Conservation (phyloP, 2,797 vertebrate species). For the Lepus oiostolus region DNA sequence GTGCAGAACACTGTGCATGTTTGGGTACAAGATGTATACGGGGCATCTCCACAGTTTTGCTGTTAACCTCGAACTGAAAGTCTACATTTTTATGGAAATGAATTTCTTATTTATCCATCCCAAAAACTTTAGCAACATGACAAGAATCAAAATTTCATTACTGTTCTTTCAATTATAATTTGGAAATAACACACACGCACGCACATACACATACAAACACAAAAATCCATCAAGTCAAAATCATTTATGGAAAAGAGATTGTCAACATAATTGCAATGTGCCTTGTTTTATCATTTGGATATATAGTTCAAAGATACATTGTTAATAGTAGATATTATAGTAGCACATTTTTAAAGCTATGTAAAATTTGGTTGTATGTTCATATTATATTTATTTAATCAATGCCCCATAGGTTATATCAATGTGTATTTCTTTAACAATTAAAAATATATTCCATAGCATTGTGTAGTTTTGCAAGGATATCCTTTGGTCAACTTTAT, state of each 20-base stretch:
- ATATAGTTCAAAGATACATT: neutral
- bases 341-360: neutral
- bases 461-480: neutral
- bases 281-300: neutral
- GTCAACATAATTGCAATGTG: neutral
- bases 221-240: neutral
- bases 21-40: too few species aligned
- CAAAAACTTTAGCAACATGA: neutral
- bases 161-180: constrained; percentile 30
- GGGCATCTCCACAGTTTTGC: neutral
- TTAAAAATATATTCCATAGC: constrained; percentile 27
- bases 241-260: neutral
- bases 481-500: neutral
- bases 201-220: neutral
- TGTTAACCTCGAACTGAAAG: neutral
- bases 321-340: neutral
- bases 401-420: neutral
- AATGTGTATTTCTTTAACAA: neutral
- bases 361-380: neutral
- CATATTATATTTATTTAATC: neutral
- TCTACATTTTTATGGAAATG: neutral
- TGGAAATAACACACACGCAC: neutral
- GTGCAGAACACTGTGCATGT: too few species aligned
- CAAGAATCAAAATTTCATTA: neutral
- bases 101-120: neutral